Evolutionary conservation across 2,888 invertebrate species (phyloP), one percentile per base, ranked within the genome.

Genomic region (Ornithoptera priamus): DNA sequence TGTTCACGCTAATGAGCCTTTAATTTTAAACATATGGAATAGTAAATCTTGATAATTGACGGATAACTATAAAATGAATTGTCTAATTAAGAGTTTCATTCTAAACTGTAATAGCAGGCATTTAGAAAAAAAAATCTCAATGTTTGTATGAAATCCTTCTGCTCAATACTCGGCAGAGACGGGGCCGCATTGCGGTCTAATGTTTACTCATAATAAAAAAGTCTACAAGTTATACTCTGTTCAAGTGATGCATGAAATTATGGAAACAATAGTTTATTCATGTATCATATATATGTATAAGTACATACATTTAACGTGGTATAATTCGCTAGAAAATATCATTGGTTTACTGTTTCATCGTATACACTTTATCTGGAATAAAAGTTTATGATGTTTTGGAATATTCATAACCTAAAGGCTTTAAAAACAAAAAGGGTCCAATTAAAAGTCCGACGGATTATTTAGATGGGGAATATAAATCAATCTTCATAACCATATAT

Each of bases 101-200:
- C 30, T 30, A 30, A 30, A 30, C 30, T 30, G 30, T 30, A 4
- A 30, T 30, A 4, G 5, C 53, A 7, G 17, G 12, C 59, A 18
- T 18, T 18, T 7, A 59, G 22, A 59, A 59, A 59, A 17, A 58
- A 59, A 59, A 30, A 59, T 30, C 17, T 18, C 30, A 22, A 30
- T 59, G 5, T 30, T 17, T 59, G 57, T 20, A 22, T 22, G 39
- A 22, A 2, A 58, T 30, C n/a, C 50, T 67, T 61, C 22, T 67
- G 5, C 30, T 66, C 50, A 50, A 24, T 60, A 46, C 36, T n/a
- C 50, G 61, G 46, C 46, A 12, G 66, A 67, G 30, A 36, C 39
- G 66, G 36, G 66, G 50, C 66, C 66, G 66, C 66, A 67, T 36
- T 67, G 66, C 66, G 66, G 66, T 18, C 53, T n/a, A 50, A 61